A percentile compares a stretch with the other conserved stretches of the same genome.
These are phyloP conservation scores for Acrossocheilus wenchowensis DNA, from an alignment of 2,797 vertebrate species.

Conservation along the genomic window DNA sequence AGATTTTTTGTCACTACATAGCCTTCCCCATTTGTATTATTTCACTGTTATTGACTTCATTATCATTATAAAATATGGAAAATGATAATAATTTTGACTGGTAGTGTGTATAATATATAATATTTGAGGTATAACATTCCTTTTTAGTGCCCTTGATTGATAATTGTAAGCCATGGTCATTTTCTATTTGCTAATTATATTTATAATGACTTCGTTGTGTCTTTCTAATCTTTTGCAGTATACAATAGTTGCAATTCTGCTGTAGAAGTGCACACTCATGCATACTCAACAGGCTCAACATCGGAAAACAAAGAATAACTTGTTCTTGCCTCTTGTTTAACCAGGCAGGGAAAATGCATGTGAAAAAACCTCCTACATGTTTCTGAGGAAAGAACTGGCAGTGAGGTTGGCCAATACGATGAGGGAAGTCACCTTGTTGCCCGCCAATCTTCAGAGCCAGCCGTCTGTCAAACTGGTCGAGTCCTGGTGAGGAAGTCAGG, in stretches of 20 bases:
- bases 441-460: constrained; percentile 82
- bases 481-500: constrained; percentile 79
- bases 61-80: neutral
- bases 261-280: constrained; percentile 1
- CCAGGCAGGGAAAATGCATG: constrained; percentile 88
- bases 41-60: neutral
- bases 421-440: constrained; percentile 87
- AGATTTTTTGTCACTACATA: no score
- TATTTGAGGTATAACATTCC: neutral
- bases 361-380: constrained; percentile 88
- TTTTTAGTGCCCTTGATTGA: constrained; percentile 4
- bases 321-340: constrained; percentile 21
- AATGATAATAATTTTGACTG: neutral
- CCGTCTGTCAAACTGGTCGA: constrained; percentile 85
- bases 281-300: neutral
- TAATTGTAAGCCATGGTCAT: neutral
- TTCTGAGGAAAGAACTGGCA: constrained; percentile 86
- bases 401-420: constrained; percentile 89
- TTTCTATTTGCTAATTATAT: neutral
- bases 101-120: neutral
- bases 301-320: neutral
- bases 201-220: neutral
- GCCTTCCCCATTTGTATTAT: neutral
- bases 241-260: neutral
- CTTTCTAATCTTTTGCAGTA: neutral